Evolutionary conservation across 2,888 invertebrate species (phyloP).

Genomic region (Odontocerum albicorne): DNA sequence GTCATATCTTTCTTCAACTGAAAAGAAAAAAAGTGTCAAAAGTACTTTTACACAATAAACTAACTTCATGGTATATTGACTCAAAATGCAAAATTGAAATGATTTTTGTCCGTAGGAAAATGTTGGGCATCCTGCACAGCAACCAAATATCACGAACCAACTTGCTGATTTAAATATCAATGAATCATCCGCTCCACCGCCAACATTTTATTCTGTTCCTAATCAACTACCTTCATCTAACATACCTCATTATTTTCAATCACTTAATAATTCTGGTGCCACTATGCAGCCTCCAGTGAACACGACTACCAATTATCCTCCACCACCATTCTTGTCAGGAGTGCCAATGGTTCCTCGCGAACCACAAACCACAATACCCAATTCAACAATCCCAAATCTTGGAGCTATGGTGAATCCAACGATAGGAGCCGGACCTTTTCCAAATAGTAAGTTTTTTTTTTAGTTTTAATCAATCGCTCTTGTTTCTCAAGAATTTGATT

Average conservation of each 20-base stretch:
- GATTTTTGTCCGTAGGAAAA: conserved; percentile 34
- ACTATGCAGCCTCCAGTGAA: conserved; percentile 46
- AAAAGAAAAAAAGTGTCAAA: too few species aligned
- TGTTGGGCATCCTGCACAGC: conserved; percentile 13
- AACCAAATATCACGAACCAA: conserved; percentile 17
- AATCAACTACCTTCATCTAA: neutral
- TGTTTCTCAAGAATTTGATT: too few species aligned
- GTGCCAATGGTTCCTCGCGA: conserved; percentile 50
- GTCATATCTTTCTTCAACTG: too few species aligned
- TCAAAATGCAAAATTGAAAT: too few species aligned
- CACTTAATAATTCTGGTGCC: neutral
- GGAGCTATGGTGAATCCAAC: too few species aligned
- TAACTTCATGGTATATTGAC: too few species aligned
- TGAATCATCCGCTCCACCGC: conserved; percentile 11
- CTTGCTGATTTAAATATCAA: conserved; percentile 17
- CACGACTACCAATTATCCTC: conserved; percentile 41
- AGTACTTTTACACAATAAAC: too few species aligned
- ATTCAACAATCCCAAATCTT: too few species aligned
- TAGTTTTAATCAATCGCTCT: too few species aligned
- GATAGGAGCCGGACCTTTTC: too few species aligned
- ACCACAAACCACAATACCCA: conserved; percentile 23
- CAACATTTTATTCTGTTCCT: conserved; percentile 19
- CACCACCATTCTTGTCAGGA: conserved; percentile 55
- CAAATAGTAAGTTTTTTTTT: too few species aligned
- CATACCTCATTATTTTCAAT: neutral